These are phyloP conservation scores for Macropodus opercularis DNA, from an alignment of 2,797 vertebrate species.

Conservation along the genomic window DNA sequence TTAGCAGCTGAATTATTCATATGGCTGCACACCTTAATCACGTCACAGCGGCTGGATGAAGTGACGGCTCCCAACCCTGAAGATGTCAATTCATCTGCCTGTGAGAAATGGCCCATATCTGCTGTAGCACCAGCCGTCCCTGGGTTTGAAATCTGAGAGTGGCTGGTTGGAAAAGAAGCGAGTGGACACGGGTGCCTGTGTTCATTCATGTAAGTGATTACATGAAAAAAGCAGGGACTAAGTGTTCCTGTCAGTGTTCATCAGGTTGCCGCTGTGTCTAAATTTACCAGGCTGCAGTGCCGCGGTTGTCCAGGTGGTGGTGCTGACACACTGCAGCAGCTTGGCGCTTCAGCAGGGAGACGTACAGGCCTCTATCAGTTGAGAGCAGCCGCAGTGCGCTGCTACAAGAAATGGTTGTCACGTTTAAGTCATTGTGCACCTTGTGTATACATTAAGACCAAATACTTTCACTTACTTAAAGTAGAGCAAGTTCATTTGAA, in stretches of 20 bases:
- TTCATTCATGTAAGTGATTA: constrained; percentile 50
- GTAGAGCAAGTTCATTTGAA: not conserved
- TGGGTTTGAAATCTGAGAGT: constrained; percentile 26
- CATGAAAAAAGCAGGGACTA: constrained; percentile 46
- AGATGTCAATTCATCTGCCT: not conserved
- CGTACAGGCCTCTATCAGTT: constrained; percentile 26
- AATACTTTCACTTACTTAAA: constrained; percentile 8
- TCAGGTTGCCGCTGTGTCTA: constrained; percentile 49
- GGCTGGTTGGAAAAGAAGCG: constrained; percentile 29
- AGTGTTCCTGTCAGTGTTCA: constrained; percentile 64
- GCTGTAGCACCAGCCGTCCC: not conserved
- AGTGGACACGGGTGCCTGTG: constrained; percentile 35
- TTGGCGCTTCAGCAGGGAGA: constrained; percentile 1
- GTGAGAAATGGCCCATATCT: constrained; percentile 19
- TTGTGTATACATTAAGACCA: constrained; percentile 6
- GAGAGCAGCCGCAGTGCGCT: constrained; percentile 59
- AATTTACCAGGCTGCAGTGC: constrained; percentile 16
- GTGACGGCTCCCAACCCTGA: not conserved
- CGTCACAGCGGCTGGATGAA: constrained; percentile 9
- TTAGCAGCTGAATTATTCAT: constrained; percentile 19
- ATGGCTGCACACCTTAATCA: constrained; percentile 8
- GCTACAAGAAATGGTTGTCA: constrained; percentile 3
- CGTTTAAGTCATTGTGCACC: not conserved
- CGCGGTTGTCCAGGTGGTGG: constrained; percentile 63
- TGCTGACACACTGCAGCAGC: constrained; percentile 50